These are phyloP conservation scores for Intellagama lesueurii DNA, from an alignment of 2,797 vertebrate species.

Conservation along the genomic window DNA sequence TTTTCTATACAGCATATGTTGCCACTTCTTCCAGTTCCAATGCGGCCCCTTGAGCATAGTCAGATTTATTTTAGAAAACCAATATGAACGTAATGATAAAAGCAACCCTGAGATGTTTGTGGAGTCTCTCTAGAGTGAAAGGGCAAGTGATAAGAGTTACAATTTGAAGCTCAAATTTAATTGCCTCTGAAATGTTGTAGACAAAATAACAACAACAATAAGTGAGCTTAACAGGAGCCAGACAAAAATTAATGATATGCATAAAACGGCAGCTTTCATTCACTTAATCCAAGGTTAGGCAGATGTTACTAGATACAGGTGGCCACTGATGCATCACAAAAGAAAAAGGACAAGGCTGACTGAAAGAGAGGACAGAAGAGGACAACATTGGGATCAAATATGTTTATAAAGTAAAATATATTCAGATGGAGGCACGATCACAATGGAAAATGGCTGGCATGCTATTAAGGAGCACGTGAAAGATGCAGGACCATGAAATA, in stretches of 20 bases:
- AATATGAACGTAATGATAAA: neutral
- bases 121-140: constrained; percentile 19
- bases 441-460: too few relatives aligned
- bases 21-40: neutral
- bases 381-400: too few relatives aligned
- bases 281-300: neutral
- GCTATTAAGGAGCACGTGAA: too few relatives aligned
- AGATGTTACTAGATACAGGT: neutral
- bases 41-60: constrained; percentile 6
- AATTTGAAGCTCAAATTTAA: neutral
- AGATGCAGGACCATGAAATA: too few relatives aligned
- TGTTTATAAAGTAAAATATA: too few relatives aligned
- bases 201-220: accelerated
- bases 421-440: too few relatives aligned
- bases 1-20: neutral
- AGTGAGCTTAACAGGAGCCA: neutral
- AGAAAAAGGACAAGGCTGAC: too few relatives aligned
- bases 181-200: constrained; percentile 3
- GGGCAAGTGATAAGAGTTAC: neutral
- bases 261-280: neutral
- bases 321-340: too few relatives aligned
- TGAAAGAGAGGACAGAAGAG: too few relatives aligned
- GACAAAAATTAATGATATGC: neutral
- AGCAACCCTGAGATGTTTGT: neutral
- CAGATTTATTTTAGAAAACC: neutral